Percentiles rank a stretch among this genome's conserved stretches.
Evolutionary conservation across 2,888 invertebrate species (phyloP).

Genomic region (Hypercompe scribonia): DNA sequence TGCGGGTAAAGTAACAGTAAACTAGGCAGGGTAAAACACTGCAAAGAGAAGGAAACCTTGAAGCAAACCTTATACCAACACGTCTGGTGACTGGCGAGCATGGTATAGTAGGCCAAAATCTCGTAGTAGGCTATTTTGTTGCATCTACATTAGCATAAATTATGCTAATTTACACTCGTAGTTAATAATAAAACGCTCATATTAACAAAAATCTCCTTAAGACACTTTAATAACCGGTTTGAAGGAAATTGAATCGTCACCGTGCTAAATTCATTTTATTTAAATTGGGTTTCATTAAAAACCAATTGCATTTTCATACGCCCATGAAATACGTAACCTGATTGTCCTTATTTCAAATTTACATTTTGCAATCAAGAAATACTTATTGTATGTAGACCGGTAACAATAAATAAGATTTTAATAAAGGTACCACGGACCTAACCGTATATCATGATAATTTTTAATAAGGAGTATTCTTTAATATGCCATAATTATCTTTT

Average conservation of each 20-base stretch:
- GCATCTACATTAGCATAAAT: too few species aligned
- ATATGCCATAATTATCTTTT: too few species aligned
- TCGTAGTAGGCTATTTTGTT: too few species aligned
- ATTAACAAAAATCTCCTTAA: background rate
- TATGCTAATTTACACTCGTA: too few species aligned
- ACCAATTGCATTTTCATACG: background rate
- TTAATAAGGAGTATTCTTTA: background rate
- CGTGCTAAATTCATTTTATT: background rate
- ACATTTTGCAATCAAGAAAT: background rate
- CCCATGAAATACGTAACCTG: background rate
- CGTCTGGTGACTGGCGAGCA: too few species aligned
- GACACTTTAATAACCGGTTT: background rate
- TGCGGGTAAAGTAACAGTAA: too few species aligned
- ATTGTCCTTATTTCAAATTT: background rate
- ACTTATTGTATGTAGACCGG: background rate
- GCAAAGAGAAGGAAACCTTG: too few species aligned
- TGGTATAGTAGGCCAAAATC: too few species aligned
- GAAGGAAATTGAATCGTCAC: background rate
- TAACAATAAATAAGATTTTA: background rate
- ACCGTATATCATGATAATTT: background rate
- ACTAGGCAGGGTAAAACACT: too few species aligned
- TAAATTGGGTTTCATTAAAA: background rate
- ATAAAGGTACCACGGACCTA: background rate
- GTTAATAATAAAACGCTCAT: too few species aligned
- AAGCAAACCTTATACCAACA: too few species aligned